Evolutionary conservation across 2,113 vertebrate genomes (phyloP), one percentile per base, ranked within the genome.

Genomic region (Neoarius graeffei): DNA sequence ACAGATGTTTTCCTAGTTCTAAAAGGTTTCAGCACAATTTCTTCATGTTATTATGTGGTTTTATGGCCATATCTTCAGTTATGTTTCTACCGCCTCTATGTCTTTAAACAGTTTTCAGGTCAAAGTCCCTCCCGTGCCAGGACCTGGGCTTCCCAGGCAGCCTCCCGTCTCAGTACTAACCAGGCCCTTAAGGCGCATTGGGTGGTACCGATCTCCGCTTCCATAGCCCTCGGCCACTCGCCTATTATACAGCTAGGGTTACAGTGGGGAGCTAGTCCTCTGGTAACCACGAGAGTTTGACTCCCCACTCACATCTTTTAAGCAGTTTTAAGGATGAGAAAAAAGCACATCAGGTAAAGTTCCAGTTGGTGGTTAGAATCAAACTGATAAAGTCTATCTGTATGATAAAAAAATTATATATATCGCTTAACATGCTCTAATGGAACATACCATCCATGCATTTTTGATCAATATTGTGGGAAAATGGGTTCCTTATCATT

Each of bases 381-480:
- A 60, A 74, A 27, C 56, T 62, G 57, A 50, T 71, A 66, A 81
- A 82, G 27, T 73, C 1, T 83, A 74, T 66, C 74, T 81, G 76
- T 48, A 52, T 14, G 17, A 3, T 60, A 30, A 80, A 56, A 56
- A 88, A 85, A 11, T 50, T 2, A 17, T 25, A 30, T 56, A 15
- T 60, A 17, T n/a, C 27, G 86, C 48, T 74, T 4, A 23, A 50
- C 19, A 74, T 74, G 35, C 42, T 48, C 4, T 23, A 74, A 9
- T 74, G 1, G 42, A 48, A 74, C 6, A 8, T 0, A 13, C 17
- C 73, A 10, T 76, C 42, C 42, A 50, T 50, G 42, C 8, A 76
- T 76, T 76, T 76, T 52, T 76, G 7, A 79, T 79, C 85, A 82
- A 81, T 62, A 81, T 86, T 81, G 80, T n/a, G 56, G 10, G 82